A percentile compares a stretch with the other conserved stretches of the same genome.
Evolutionary conservation across 2,113 vertebrate species (phyloP).

Genomic region (Chitala chitala): DNA sequence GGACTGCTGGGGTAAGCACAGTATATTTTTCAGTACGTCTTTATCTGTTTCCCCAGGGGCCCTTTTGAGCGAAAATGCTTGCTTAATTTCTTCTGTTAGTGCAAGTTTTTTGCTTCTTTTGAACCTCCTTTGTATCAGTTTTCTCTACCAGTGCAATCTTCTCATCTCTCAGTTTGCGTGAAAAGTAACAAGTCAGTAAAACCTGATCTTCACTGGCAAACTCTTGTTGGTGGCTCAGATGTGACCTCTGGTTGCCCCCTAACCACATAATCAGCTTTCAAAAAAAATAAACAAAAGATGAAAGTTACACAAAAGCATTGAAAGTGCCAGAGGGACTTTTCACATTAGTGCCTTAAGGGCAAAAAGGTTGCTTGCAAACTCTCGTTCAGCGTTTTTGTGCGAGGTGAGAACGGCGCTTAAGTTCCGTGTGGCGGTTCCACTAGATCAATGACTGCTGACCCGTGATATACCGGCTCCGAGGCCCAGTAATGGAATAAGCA

Average conservation of each 20-base stretch:
- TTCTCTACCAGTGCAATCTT: slow-evolving; percentile 54
- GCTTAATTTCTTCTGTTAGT: slow-evolving; percentile 44
- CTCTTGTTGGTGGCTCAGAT: slow-evolving; percentile 38
- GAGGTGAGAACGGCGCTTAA: slow-evolving; percentile 33
- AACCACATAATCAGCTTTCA: slow-evolving; percentile 49
- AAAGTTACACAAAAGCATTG: background rate
- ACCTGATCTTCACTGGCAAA: slow-evolving; percentile 56
- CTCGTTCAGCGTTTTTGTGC: slow-evolving; percentile 41
- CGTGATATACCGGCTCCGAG: slow-evolving; percentile 36
- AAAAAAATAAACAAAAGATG: slow-evolving; percentile 28
- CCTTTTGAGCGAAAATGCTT: no score
- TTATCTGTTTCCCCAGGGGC: no score
- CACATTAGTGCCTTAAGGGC: background rate
- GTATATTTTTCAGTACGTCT: no score
- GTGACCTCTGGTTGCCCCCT: slow-evolving; percentile 47
- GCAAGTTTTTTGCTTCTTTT: slow-evolving; percentile 47
- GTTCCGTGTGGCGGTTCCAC: slow-evolving; percentile 19
- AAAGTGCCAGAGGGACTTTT: background rate
- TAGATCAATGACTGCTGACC: slow-evolving; percentile 33
- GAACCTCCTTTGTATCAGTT: slow-evolving; percentile 51
- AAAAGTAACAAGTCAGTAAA: slow-evolving; percentile 62
- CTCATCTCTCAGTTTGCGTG: slow-evolving; percentile 43
- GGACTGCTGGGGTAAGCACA: no score
- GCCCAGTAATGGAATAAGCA: slow-evolving; percentile 38
- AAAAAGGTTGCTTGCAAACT: background rate